These are phyloP conservation scores for Sarcophaga variegata DNA, from an alignment of 2,888 invertebrate genomes.

Conservation along the genomic window DNA sequence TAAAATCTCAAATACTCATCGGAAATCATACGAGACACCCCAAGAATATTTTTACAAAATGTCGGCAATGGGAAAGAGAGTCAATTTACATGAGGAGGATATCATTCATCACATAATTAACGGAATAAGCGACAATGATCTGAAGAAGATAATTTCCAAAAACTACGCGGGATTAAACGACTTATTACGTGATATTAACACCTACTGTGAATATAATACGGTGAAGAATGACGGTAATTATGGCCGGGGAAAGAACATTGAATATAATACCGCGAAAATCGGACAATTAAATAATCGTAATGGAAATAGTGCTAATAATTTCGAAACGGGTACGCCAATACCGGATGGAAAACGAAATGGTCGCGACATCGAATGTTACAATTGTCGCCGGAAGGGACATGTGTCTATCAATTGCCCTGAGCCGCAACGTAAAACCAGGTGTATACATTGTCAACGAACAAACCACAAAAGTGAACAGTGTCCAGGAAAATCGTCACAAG, in stretches of 20 bases:
- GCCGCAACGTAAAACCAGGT: conserved; percentile 19
- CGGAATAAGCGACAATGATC: conserved; percentile 20
- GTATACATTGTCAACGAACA: conserved; percentile 15
- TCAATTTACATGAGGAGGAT: conserved; percentile 26
- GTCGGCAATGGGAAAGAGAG: conserved; percentile 32
- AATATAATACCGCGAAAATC: no score
- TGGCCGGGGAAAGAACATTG: conserved; percentile 16
- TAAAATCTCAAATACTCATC: conserved; percentile 26
- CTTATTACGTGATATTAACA: conserved; percentile 34
- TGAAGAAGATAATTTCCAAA: conserved; percentile 38
- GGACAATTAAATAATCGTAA: no score
- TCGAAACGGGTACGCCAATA: background rate
- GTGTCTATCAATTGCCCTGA: conserved; percentile 27
- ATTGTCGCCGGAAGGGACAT: conserved; percentile 32
- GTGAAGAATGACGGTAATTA: conserved; percentile 10
- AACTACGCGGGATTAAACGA: conserved; percentile 29
- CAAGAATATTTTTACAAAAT: conserved; percentile 48
- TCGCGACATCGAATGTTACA: conserved; percentile 32
- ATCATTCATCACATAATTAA: conserved; percentile 45
- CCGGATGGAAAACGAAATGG: conserved; percentile 1
- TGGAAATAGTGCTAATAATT: background rate
- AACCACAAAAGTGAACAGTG: conserved; percentile 40
- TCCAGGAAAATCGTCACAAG: background rate
- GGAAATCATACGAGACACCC: conserved; percentile 30
- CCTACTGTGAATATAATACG: conserved; percentile 41